phyloP scores from a whole-genome alignment of 2,888 invertebrate species.

The Sphecodes monilicornis region DNA sequence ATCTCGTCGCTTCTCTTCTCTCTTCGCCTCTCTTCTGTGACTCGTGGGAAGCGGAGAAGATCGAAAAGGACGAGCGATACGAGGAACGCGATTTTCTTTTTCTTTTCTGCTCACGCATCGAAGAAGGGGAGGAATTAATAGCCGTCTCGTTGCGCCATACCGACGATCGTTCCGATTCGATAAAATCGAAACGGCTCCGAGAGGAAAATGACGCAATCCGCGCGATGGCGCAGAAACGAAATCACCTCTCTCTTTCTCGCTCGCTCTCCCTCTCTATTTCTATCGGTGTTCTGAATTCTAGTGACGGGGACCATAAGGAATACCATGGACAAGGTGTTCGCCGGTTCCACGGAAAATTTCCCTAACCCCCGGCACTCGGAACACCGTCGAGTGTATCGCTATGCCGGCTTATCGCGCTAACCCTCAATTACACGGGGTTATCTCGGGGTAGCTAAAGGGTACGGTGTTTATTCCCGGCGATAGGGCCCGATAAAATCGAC shows the following conservation, averaged over 20 bases:
- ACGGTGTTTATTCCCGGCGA: constrained; percentile 77
- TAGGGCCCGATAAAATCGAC: constrained; percentile 75
- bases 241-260: background rate
- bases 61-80: constrained; percentile 45
- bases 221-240: constrained; percentile 1
- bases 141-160: constrained; percentile 44
- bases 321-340: constrained; percentile 10
- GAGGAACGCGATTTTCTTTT: constrained; percentile 10
- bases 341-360: constrained; percentile 32
- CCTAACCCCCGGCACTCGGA: constrained; percentile 48
- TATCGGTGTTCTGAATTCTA: background rate
- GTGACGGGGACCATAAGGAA: background rate
- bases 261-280: background rate
- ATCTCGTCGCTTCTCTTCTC: constrained; percentile 54
- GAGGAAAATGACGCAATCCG: constrained; percentile 44
- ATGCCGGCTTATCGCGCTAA: constrained; percentile 74
- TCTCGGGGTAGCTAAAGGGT: constrained; percentile 75
- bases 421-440: constrained; percentile 78
- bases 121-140: constrained; percentile 35
- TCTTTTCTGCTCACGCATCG: constrained; percentile 5
- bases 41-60: constrained; percentile 58
- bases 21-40: constrained; percentile 5
- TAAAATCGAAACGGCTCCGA: constrained; percentile 28
- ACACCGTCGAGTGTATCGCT: constrained; percentile 70
- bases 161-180: constrained; percentile 56